phyloP scores from a whole-genome alignment of 53 echinoderm and acorn worm genomes.

The Zoroaster sp. region DNA sequence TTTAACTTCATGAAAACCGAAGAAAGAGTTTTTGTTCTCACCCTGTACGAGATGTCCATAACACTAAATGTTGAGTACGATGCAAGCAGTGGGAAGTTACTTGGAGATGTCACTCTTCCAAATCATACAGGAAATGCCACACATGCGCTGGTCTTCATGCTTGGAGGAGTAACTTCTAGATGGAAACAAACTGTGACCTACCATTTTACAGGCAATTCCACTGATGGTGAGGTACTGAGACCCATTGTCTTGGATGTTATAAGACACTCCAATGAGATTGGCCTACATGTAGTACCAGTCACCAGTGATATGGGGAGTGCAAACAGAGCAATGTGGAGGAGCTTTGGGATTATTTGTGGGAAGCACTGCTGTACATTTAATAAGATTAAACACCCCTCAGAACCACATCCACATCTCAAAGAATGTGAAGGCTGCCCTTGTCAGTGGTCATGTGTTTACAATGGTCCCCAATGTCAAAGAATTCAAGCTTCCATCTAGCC shows the following conservation, averaged over 20 bases:
- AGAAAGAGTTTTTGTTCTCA: slow-evolving; percentile 66
- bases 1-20: slow-evolving; percentile 53
- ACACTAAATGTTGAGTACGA: slow-evolving; percentile 71
- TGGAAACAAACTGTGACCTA: slow-evolving; percentile 79
- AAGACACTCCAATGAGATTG: slow-evolving; percentile 26
- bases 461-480: neutral
- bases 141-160: slow-evolving; percentile 76
- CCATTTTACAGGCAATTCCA: slow-evolving; percentile 70
- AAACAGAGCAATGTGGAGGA: slow-evolving; percentile 66
- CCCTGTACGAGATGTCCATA: slow-evolving; percentile 74
- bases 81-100: slow-evolving; percentile 41
- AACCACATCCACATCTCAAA: slow-evolving; percentile 52
- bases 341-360: slow-evolving; percentile 56
- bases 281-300: slow-evolving; percentile 57
- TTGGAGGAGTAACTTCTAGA: slow-evolving; percentile 58
- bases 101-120: slow-evolving; percentile 67
- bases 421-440: slow-evolving; percentile 70
- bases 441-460: slow-evolving; percentile 50
- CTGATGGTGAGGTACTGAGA: slow-evolving; percentile 53
- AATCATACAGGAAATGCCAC: slow-evolving; percentile 59
- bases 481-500: slow-evolving; percentile 15
- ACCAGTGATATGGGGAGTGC: slow-evolving; percentile 80
- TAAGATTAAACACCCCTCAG: slow-evolving; percentile 57
- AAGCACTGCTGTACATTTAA: slow-evolving; percentile 18
- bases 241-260: slow-evolving; percentile 64